Conservation (phyloP, 2,797 vertebrate species). For the Stomatorhinus walkeri region DNA sequence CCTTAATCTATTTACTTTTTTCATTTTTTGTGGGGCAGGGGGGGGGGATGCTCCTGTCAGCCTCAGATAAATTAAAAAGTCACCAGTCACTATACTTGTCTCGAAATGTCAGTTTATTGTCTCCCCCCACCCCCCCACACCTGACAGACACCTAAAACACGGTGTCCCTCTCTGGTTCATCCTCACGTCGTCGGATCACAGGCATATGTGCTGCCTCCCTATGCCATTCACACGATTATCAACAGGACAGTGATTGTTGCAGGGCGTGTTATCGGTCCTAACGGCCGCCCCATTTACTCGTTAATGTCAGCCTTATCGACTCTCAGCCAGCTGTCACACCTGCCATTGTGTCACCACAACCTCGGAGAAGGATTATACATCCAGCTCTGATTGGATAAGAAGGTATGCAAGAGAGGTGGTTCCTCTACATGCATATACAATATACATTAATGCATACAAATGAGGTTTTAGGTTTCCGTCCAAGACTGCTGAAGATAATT, state of each 20-base stretch:
- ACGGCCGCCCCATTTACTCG: conserved; percentile 26
- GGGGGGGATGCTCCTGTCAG: background rate
- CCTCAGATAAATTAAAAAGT: background rate
- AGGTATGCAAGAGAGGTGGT: background rate
- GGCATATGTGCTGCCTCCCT: conserved; percentile 47
- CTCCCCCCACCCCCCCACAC: conserved; percentile 9
- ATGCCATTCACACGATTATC: conserved; percentile 20
- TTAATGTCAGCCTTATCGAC: conserved; percentile 17
- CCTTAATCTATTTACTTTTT: background rate
- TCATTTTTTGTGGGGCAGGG: background rate
- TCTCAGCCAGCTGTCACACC: background rate
- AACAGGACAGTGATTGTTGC: conserved; percentile 40
- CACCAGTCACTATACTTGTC: conserved; percentile 22
- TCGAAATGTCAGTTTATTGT: conserved; percentile 40
- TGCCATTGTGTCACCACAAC: background rate
- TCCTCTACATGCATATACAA: background rate
- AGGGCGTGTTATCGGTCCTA: conserved; percentile 31
- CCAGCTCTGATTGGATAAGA: conserved; percentile 1
- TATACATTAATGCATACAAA: background rate
- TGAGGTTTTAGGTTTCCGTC: background rate
- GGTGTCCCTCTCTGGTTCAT: conserved; percentile 26
- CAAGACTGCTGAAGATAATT: background rate
- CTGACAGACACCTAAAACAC: conserved; percentile 46
- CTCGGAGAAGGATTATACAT: background rate
- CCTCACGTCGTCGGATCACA: conserved; percentile 33